These are phyloP conservation scores for Tilapia sparmanii DNA, from an alignment of 2,113 vertebrate species.

Conservation along the genomic window DNA sequence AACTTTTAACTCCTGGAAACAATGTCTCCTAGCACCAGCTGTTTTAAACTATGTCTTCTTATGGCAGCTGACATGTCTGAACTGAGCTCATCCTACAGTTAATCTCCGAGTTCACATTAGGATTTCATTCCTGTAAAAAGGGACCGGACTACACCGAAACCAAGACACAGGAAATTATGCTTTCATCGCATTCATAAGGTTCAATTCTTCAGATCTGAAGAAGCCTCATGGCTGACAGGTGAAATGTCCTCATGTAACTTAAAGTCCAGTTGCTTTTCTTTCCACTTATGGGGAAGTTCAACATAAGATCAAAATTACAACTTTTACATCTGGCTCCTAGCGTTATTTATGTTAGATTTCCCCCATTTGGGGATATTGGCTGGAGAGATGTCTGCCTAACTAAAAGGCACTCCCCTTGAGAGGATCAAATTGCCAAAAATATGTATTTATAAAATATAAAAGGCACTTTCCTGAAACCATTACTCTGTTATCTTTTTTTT, in stretches of 20 bases:
- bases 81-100: neutral
- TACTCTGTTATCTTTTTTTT: fast-evolving
- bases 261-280: neutral
- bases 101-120: no score
- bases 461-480: neutral
- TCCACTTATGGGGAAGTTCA: neutral
- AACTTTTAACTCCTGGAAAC: neutral
- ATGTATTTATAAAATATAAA: neutral
- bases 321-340: fast-evolving
- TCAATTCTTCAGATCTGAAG: neutral
- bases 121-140: neutral
- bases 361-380: neutral
- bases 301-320: neutral
- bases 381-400: neutral
- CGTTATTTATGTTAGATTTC: neutral
- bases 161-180: neutral
- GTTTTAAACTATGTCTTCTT: neutral
- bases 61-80: neutral
- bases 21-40: neutral
- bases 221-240: neutral
- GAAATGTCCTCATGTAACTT: neutral
- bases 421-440: neutral
- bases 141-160: neutral
- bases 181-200: neutral
- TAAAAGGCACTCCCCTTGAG: neutral